phyloP scores from a whole-genome alignment of 2,888 invertebrate genomes.

The Drosophila engyochracea region DNA sequence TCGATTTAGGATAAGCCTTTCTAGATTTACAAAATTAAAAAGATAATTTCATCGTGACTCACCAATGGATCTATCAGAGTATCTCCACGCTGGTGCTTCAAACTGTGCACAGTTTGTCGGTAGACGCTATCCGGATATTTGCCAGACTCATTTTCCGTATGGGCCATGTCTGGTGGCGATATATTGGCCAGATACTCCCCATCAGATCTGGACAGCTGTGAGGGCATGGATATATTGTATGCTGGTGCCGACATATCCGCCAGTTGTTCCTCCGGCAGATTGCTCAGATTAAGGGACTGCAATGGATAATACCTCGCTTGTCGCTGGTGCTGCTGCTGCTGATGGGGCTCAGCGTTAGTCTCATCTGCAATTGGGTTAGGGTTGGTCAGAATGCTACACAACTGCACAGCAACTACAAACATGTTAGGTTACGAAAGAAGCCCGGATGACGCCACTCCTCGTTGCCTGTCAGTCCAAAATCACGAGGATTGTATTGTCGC shows the following conservation, averaged over 20 bases:
- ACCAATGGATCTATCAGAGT: background rate
- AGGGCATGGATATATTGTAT: slow-evolving; percentile 16
- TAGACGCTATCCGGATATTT: slow-evolving; percentile 36
- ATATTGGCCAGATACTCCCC: slow-evolving; percentile 20
- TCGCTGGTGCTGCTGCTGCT: background rate
- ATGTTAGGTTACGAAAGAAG: slow-evolving; percentile 50
- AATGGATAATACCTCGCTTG: slow-evolving; percentile 9
- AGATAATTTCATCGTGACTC: background rate
- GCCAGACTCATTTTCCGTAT: background rate
- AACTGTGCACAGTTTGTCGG: slow-evolving; percentile 36
- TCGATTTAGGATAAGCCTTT: background rate
- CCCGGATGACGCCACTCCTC: slow-evolving; percentile 62
- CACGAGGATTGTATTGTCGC: slow-evolving; percentile 48
- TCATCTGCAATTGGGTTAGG: slow-evolving; percentile 37
- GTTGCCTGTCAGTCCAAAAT: slow-evolving; percentile 43
- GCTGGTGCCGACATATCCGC: slow-evolving; percentile 44
- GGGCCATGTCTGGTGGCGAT: slow-evolving; percentile 6
- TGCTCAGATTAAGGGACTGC: slow-evolving; percentile 32
- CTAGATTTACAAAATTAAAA: background rate
- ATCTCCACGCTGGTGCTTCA: slow-evolving; percentile 23
- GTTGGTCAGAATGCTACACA: background rate
- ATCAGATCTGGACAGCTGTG: slow-evolving; percentile 1
- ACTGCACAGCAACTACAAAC: slow-evolving; percentile 35
- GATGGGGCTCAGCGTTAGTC: slow-evolving; percentile 24
- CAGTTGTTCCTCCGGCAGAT: slow-evolving; percentile 47